Conservation (phyloP, 2,888 invertebrate species). For the Drosophila demipolita region DNA sequence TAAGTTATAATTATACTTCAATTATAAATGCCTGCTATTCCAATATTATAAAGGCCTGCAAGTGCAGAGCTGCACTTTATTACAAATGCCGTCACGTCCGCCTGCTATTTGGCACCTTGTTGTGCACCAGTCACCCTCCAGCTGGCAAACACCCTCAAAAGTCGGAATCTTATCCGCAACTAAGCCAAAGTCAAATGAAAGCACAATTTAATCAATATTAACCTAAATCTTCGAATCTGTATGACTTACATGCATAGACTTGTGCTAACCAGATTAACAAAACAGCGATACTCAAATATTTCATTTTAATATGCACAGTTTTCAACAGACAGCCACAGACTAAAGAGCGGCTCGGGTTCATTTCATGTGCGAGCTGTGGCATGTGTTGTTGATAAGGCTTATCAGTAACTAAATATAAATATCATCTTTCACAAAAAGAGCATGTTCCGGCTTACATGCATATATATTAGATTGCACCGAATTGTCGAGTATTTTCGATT, state of each 20-base stretch:
- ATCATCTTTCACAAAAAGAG: slow-evolving; percentile 43
- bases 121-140: slow-evolving; percentile 72
- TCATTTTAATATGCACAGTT: slow-evolving; percentile 48
- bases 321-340: slow-evolving; percentile 33
- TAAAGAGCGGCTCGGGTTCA: slow-evolving; percentile 27
- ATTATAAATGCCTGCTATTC: not conserved
- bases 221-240: not conserved
- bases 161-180: slow-evolving; percentile 54
- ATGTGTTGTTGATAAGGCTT: slow-evolving; percentile 39
- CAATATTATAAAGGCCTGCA: slow-evolving; percentile 65
- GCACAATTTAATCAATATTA: slow-evolving; percentile 8
- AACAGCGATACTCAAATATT: slow-evolving; percentile 43
- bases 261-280: slow-evolving; percentile 46
- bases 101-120: slow-evolving; percentile 71
- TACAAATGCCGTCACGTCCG: slow-evolving; percentile 76
- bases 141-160: slow-evolving; percentile 65
- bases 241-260: slow-evolving; percentile 45
- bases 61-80: slow-evolving; percentile 69
- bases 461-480: slow-evolving; percentile 17
- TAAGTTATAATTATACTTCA: not conserved
- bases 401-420: slow-evolving; percentile 26
- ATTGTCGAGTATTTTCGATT: slow-evolving; percentile 21
- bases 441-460: slow-evolving; percentile 22
- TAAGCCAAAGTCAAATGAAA: slow-evolving; percentile 13
- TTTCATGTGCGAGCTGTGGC: slow-evolving; percentile 13